Base-by-base conservation (phyloP, 2,113 vertebrate genomes). In the Ranitomeya imitator region DNA sequence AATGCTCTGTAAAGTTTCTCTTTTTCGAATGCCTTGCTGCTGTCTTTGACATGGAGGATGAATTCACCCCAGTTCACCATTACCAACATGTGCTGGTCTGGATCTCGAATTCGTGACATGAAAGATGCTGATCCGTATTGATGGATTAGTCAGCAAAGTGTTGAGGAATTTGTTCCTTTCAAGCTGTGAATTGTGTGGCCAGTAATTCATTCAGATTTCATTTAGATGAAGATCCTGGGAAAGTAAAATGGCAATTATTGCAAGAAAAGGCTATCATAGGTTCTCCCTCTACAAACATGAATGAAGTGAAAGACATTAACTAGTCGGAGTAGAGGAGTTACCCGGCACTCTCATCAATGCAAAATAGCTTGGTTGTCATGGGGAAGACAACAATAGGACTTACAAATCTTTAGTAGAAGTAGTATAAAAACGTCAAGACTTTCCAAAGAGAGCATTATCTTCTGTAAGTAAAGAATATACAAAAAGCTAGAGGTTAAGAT, bases 151-250 rank as follows among this genome's bases (percentile, higher is more conserved):
- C 76, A 79, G 69, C 60, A 79, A 69, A 67, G 77, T 26, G 57
- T 61, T 54, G 85, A 61, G 55, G 59, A 86, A 86, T 79, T 52
- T 86, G 60, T 51, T 31, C 55, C 79, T 51, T 67, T 69, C 60
- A 23, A 31, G 60, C 63, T 51, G 77, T 26, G 78, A 79, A 86
- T 65, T 79, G 76, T 86, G 60, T 23, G 61, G 78, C n/a, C n/a
- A 1, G 6, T 63, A 79, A 79, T 67, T 55, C 65, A 86, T 86
- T 86, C 60, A 55, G 23, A 4, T 21, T 54, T 23, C 67, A 69
- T 79, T 23, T 67, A 86, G 14, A 65, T 55, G 77, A 79, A 79
- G 76, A 54, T 86, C 85, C 85, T 86, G 85, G 76, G 85, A 86
- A 86, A 79, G 59, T 51, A 79, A 79, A 63, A 18, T 45, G 78